Conservation (phyloP, 2,113 vertebrate species). For the Tragelaphus strepsiceros region DNA sequence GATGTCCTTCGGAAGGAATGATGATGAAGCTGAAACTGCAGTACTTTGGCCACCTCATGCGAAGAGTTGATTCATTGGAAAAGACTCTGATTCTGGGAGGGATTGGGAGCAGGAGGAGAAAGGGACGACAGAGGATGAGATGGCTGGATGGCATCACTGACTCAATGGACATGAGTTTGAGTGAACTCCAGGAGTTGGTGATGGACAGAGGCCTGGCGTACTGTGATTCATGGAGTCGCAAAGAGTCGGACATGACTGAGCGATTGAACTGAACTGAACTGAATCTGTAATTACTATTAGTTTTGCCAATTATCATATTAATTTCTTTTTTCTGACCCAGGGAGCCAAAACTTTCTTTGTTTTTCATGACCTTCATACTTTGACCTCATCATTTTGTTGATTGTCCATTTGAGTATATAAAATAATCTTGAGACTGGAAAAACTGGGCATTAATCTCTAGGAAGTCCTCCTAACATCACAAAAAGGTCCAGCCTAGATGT, state of each 20-base stretch:
- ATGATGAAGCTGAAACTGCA: no score
- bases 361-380: not conserved
- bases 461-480: not conserved
- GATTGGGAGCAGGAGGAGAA: no score
- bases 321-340: not conserved
- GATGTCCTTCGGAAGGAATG: no score
- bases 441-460: not conserved
- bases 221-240: not conserved
- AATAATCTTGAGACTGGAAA: not conserved
- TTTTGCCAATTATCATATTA: not conserved
- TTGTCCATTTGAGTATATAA: not conserved
- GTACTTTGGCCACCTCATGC: no score
- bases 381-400: not conserved
- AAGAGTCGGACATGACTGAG: not conserved
- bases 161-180: not conserved
- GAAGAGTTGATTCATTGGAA: no score
- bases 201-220: not conserved
- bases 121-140: no score
- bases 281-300: not conserved
- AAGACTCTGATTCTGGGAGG: no score
- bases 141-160: no score
- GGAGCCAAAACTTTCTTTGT: not conserved
- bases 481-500: not conserved
- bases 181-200: fast-evolving
- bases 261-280: not conserved